Percentiles rank a stretch among this genome's conserved stretches.
Evolutionary conservation across 2,888 invertebrate species (phyloP).

Genomic region (Agrilus biguttatus): DNA sequence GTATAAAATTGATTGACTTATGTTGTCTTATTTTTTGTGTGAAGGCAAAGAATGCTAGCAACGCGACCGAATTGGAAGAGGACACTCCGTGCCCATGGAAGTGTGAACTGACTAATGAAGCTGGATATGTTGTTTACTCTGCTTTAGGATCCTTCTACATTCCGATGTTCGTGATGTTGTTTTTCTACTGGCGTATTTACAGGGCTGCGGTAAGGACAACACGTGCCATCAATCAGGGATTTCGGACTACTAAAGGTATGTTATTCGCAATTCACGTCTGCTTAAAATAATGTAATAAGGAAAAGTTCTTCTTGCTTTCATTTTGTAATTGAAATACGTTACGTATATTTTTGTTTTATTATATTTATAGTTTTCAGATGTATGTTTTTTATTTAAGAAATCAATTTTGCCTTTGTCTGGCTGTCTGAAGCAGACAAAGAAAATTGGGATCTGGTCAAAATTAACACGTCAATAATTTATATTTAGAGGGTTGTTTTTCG

Average conservation of each 20-base stretch:
- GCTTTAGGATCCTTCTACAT: constrained; percentile 97
- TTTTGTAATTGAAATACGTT: too few species aligned
- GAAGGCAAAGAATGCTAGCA: constrained; percentile 18
- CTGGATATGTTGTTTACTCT: constrained; percentile 92
- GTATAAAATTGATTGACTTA: too few species aligned
- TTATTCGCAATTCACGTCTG: background rate
- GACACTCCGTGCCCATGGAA: constrained; percentile 64
- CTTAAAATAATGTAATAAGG: too few species aligned
- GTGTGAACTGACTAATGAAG: constrained; percentile 85
- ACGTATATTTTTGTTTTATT: too few species aligned
- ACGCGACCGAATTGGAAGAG: constrained; percentile 25
- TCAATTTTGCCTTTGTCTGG: too few species aligned
- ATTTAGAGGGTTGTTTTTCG: too few species aligned
- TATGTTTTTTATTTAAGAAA: too few species aligned
- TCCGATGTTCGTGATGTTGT: constrained; percentile 95
- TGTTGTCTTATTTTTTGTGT: constrained; percentile 13
- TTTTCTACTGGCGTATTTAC: constrained; percentile 96
- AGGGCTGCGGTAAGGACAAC: constrained; percentile 85
- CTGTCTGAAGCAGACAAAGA: too few species aligned
- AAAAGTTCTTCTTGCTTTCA: too few species aligned
- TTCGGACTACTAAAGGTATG: constrained; percentile 69
- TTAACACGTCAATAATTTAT: too few species aligned
- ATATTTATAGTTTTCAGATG: too few species aligned
- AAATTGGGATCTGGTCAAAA: too few species aligned
- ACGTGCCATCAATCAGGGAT: constrained; percentile 84